Percentiles rank a stretch among this genome's conserved stretches.
phyloP scores from a whole-genome alignment of 2,888 invertebrate genomes.

The Ectemnius cavifrons region DNA sequence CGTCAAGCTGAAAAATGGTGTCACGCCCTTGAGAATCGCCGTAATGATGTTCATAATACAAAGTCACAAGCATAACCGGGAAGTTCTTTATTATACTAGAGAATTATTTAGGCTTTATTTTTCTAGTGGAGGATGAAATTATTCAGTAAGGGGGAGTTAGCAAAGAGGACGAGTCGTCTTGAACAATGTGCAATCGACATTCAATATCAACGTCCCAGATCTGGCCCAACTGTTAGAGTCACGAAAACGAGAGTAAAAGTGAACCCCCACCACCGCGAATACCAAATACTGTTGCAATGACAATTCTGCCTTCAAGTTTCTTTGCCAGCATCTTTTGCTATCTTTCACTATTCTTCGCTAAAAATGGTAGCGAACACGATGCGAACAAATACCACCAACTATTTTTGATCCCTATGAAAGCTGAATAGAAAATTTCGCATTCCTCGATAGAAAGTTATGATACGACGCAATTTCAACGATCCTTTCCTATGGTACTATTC shows the following conservation, averaged over 20 bases:
- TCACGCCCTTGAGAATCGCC: no score
- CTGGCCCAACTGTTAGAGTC: slow-evolving; percentile 35
- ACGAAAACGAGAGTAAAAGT: slow-evolving; percentile 56
- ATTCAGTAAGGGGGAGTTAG: neutral
- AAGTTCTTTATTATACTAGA: no score
- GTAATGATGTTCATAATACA: no score
- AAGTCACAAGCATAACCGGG: no score
- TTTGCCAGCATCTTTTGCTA: slow-evolving; percentile 27
- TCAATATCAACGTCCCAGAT: slow-evolving; percentile 52
- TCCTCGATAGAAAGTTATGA: no score
- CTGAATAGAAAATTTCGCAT: no score
- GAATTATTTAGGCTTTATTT: no score
- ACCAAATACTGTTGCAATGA: slow-evolving; percentile 42
- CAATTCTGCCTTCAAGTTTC: slow-evolving; percentile 29
- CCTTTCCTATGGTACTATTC: no score
- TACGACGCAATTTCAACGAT: no score
- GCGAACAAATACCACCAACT: neutral
- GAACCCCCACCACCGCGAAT: slow-evolving; percentile 15
- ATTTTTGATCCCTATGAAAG: no score
- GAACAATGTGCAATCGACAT: slow-evolving; percentile 45
- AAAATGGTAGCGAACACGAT: no score
- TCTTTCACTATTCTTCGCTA: slow-evolving; percentile 15
- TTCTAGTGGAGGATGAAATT: neutral
- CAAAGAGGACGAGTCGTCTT: slow-evolving; percentile 31
- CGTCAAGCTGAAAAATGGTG: no score